Percentiles rank a stretch among this genome's conserved stretches.
Evolutionary conservation across 2,797 vertebrate genomes (phyloP).

Genomic region (Neopelma chrysocephalum): DNA sequence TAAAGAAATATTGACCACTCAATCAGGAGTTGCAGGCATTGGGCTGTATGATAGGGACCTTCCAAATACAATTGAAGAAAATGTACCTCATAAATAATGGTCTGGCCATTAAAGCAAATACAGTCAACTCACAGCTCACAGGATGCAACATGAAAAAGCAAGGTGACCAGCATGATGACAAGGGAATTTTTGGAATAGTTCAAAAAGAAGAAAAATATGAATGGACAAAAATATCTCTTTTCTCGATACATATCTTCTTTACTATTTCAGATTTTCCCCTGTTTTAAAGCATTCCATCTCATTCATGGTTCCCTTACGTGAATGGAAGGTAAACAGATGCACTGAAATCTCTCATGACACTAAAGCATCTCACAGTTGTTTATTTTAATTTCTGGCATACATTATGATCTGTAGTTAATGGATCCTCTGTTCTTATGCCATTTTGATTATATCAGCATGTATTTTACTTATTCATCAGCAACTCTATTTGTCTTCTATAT

Average conservation of each 20-base stretch:
- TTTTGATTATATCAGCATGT: constrained; percentile 10
- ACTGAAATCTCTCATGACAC: background rate
- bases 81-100: constrained; percentile 8
- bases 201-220: background rate
- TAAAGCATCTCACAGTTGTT: background rate
- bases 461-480: constrained; percentile 24
- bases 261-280: background rate
- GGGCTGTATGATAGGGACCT: background rate
- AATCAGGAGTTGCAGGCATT: background rate
- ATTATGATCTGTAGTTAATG: background rate
- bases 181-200: background rate
- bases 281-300: background rate
- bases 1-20: constrained; percentile 4
- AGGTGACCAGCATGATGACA: background rate
- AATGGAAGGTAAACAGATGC: background rate
- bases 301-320: background rate
- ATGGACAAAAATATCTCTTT: background rate
- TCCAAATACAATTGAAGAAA: background rate
- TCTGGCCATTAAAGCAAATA: background rate
- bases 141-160: background rate
- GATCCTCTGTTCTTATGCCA: background rate
- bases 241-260: background rate
- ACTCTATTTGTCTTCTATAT: constrained; percentile 8
- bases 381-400: constrained; percentile 18
- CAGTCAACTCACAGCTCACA: background rate